Evolutionary conservation across 30 jellyfish, hydroid and myxozoan species (phyloP).

Genomic region (Pseudorhiza aurosa): DNA sequence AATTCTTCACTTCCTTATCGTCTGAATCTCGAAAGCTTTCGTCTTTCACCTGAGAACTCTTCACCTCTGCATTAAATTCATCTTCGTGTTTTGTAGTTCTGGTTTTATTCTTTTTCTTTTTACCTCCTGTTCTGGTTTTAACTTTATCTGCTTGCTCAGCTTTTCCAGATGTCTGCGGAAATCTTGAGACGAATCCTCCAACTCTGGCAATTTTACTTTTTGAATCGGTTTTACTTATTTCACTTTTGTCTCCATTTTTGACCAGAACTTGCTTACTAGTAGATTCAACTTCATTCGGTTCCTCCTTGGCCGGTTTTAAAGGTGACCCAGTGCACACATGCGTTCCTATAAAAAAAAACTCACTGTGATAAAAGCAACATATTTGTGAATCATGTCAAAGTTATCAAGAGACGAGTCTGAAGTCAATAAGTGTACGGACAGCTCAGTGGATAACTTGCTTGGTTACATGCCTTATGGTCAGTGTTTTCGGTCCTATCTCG

Average conservation of each 20-base stretch:
- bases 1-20: background rate
- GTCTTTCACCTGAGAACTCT: background rate
- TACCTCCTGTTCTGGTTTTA: background rate
- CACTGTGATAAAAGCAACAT: no score
- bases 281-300: background rate
- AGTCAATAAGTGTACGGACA: no score
- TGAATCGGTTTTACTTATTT: background rate
- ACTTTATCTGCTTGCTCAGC: background rate
- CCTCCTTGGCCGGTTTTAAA: background rate
- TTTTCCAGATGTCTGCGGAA: background rate
- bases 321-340: no score
- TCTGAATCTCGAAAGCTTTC: background rate
- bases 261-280: background rate
- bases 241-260: background rate
- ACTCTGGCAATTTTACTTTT: constrained; percentile 12
- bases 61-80: background rate
- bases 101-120: background rate
- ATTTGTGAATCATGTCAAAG: no score
- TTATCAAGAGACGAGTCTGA: no score
- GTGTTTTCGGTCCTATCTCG: no score
- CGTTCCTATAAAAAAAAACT: no score
- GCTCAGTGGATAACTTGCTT: no score
- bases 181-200: constrained; percentile 46
- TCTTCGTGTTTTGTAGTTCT: background rate
- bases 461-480: no score